Evolutionary conservation across 2,113 vertebrate species (phyloP).

Genomic region (Laterallus jamaicensis): DNA sequence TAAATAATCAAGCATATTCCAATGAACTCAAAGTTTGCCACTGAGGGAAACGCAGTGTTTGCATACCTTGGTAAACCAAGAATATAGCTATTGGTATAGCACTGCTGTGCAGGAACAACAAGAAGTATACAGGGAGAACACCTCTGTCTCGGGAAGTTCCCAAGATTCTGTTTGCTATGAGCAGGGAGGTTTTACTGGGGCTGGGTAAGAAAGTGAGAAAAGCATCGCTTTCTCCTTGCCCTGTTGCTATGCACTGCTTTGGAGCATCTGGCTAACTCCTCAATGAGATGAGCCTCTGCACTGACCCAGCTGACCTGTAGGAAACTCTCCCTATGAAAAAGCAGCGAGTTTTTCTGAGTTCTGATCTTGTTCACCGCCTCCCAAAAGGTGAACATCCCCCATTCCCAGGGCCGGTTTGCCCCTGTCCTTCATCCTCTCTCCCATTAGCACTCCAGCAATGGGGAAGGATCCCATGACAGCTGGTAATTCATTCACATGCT

Average conservation of each 20-base stretch:
- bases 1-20: not conserved
- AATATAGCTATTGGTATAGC: not conserved
- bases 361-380: not conserved
- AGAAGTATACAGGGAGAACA: not conserved
- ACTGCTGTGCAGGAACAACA: not conserved
- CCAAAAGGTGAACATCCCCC: not conserved
- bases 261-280: not conserved
- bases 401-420: not conserved
- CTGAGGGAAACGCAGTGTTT: not conserved
- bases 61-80: not conserved
- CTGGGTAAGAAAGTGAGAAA: not conserved
- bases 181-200: not conserved
- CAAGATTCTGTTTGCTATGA: rapidly evolving
- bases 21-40: not conserved
- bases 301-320: not conserved
- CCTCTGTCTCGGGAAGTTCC: not conserved
- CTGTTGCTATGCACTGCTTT: not conserved
- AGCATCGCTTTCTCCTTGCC: not conserved
- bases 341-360: not conserved
- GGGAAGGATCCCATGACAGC: not conserved
- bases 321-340: not conserved
- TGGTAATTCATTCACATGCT: constrained; percentile 42
- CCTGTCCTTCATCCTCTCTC: not conserved
- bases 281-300: not conserved
- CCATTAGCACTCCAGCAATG: not conserved